Evolutionary conservation across 2,888 invertebrate genomes (phyloP).

Genomic region (Pollenia angustigena): DNA sequence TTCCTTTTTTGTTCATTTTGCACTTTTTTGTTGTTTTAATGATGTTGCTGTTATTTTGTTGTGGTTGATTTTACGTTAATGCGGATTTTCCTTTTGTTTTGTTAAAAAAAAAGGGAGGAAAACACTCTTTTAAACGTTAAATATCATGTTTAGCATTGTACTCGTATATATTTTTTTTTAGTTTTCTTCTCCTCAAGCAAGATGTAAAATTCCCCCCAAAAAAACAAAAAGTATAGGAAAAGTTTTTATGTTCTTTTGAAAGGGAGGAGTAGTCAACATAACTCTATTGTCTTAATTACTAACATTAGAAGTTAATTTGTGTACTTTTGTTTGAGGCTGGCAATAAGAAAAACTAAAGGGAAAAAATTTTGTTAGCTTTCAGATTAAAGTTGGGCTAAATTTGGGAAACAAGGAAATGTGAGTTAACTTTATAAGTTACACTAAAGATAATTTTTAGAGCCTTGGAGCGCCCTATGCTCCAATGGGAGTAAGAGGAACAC

Average conservation of each 20-base stretch:
- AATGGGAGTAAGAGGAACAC: too few species aligned
- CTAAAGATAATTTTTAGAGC: too few species aligned
- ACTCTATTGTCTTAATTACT: constrained; percentile 71
- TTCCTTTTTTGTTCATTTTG: background rate
- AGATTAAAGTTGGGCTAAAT: background rate
- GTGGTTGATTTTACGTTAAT: constrained; percentile 46
- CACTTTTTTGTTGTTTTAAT: constrained; percentile 9
- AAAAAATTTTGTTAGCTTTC: background rate
- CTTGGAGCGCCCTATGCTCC: too few species aligned
- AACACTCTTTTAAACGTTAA: constrained; percentile 42
- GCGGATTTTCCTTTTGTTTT: constrained; percentile 47
- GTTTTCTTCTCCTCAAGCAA: constrained; percentile 8
- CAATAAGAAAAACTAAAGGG: background rate
- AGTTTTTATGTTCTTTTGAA: constrained; percentile 37
- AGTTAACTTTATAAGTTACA: background rate
- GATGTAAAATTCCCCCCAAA: constrained; percentile 8
- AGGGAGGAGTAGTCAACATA: constrained; percentile 59
- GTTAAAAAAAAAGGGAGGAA: constrained; percentile 3
- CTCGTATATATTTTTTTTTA: background rate
- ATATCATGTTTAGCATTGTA: constrained; percentile 51
- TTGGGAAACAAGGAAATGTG: background rate
- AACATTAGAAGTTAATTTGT: constrained; percentile 68
- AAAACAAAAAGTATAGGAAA: constrained; percentile 16
- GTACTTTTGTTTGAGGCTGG: constrained; percentile 42
- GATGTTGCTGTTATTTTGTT: constrained; percentile 14